Evolutionary conservation across 2,797 vertebrate genomes (phyloP).

Genomic region (Natrix natrix): DNA sequence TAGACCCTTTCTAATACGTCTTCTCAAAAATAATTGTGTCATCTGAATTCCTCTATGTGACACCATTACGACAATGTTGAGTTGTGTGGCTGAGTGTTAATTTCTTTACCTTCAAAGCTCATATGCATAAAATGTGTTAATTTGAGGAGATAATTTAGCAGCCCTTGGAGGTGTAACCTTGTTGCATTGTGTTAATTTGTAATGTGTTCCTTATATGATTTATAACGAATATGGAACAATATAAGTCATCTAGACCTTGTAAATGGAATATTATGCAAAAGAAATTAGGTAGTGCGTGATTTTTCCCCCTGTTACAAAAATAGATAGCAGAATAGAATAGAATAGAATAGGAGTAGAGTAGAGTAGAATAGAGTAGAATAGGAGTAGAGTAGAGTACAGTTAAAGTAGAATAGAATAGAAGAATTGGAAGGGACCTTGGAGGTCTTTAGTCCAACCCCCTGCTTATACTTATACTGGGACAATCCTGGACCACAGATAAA

Average conservation of each 20-base stretch:
- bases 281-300: background rate
- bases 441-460: too few species aligned
- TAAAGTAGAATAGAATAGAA: too few species aligned
- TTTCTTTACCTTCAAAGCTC: constrained; percentile 10
- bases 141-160: constrained; percentile 22
- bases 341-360: too few species aligned
- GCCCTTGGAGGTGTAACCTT: constrained; percentile 9
- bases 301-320: background rate
- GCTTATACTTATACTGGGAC: too few species aligned
- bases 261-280: background rate
- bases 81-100: background rate
- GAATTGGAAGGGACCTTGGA: too few species aligned
- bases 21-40: background rate
- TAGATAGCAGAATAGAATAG: background rate
- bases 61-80: background rate
- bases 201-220: constrained; percentile 3
- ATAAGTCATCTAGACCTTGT: background rate
- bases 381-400: too few species aligned
- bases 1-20: background rate
- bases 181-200: constrained; percentile 8
- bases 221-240: background rate
- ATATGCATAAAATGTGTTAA: constrained; percentile 29
- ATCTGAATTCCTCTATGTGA: background rate
- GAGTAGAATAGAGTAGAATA: too few species aligned
- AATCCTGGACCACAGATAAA: too few species aligned